phyloP scores from a whole-genome alignment of 2,888 invertebrate genomes.

The Tenthredo livida region DNA sequence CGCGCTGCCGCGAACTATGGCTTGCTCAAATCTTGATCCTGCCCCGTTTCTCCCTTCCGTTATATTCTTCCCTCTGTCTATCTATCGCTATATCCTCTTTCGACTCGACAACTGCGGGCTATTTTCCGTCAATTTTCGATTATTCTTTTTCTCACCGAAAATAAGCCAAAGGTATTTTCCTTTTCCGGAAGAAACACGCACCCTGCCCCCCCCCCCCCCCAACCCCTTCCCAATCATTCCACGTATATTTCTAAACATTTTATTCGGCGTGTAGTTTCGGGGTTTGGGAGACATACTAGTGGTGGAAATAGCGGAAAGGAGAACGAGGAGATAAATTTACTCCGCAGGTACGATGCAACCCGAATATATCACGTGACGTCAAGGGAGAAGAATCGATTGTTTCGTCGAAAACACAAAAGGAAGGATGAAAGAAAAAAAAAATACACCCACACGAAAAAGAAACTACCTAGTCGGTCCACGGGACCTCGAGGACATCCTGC shows the following conservation, averaged over 20 bases:
- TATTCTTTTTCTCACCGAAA: background rate
- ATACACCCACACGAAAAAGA: background rate
- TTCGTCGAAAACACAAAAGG: constrained; percentile 24
- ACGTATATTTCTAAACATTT: background rate
- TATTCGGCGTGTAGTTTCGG: background rate
- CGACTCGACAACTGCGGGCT: background rate
- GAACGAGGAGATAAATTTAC: constrained; percentile 37
- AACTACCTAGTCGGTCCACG: constrained; percentile 13
- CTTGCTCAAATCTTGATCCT: constrained; percentile 27
- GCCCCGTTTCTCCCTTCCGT: background rate
- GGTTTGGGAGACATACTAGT: background rate
- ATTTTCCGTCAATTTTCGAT: background rate
- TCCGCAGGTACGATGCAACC: constrained; percentile 21
- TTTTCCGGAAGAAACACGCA: background rate
- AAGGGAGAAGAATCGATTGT: constrained; percentile 37
- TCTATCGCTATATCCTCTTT: background rate
- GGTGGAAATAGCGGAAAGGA: background rate
- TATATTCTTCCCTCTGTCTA: background rate
- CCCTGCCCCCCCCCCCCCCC: background rate
- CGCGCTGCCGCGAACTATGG: constrained; percentile 20
- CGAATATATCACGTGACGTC: constrained; percentile 45
- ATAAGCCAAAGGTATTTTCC: background rate
- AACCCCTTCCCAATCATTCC: no score
- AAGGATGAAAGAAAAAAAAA: background rate
- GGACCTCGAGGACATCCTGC: constrained; percentile 41